Evolutionary conservation across 2,797 vertebrate species (phyloP), one percentile per base, ranked within the genome.

Genomic region (Sciaenops ocellatus): DNA sequence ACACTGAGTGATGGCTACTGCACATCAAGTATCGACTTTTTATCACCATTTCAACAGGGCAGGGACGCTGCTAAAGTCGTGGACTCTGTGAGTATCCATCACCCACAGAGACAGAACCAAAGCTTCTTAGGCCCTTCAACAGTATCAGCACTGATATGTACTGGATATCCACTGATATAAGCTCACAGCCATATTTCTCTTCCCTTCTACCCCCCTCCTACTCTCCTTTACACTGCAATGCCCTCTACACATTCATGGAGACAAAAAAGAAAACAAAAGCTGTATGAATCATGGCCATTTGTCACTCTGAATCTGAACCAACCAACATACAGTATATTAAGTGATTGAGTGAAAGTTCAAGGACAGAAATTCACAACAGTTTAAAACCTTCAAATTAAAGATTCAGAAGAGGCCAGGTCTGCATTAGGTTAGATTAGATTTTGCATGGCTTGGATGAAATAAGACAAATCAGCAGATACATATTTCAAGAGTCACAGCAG

Each of bases 31-130:
- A 90, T 84, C 0, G 68, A 79, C 69, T 78, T 87, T 86, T 84
- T 83, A 89, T 90, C 79, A 78, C 42, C 67, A 63, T 88, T 84
- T 68, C 63, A 87, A 87, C 66, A 34, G 79, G 66, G 52, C 69
- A 70, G 78, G 55, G 81, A 78, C 63, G 78, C 9, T 17, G 60
- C 60, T 71, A 63, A 87, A 70, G 74, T 66, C 56, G 5, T 55
- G 65, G 60, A 76, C 55, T 76, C 48, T 52, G 26, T 3, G 34
- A 73, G 30, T 42, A 86, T 88, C 79, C 54, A 86, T 85, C 85
- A 87, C 65, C n/a, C 0, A 3, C 54, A 65, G 68, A 85, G 79
- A 82, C 67, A 69, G 80, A 76, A 74, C n/a, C 72, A 67, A 77
- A 88, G 77, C 78, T 83, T 76, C 55, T 60, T 66, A 64, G 67